phyloP scores from a whole-genome alignment of 2,888 invertebrate genomes.

The Arge pagana region DNA sequence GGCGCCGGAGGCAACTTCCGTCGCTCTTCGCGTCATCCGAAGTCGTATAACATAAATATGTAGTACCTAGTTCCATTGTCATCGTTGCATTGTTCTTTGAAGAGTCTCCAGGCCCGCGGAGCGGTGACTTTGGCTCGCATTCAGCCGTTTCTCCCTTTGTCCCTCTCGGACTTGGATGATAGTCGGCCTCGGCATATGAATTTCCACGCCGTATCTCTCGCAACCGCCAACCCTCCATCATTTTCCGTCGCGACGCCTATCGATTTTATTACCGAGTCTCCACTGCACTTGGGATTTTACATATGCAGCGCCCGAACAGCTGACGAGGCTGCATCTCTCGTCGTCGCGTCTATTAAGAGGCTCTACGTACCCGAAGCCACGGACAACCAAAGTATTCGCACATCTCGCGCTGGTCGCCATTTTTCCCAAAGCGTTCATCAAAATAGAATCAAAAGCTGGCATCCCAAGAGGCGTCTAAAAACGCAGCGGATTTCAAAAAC shows the following conservation, averaged over 20 bases:
- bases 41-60: too few relatives aligned
- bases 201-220: background rate
- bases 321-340: too few relatives aligned
- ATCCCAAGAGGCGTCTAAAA: too few relatives aligned
- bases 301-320: too few relatives aligned
- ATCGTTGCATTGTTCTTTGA: conserved; percentile 9
- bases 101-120: conserved; percentile 7
- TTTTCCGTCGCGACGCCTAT: background rate
- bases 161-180: background rate
- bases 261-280: background rate
- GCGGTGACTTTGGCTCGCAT: conserved; percentile 5
- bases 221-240: background rate
- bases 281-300: too few relatives aligned
- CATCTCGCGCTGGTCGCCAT: too few relatives aligned
- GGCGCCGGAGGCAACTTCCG: conserved; percentile 11
- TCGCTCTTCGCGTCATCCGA: conserved; percentile 6
- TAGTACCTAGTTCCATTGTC: conserved; percentile 9
- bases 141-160: conserved; percentile 9
- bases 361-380: too few relatives aligned
- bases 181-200: conserved; percentile 1
- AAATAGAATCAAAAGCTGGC: too few relatives aligned
- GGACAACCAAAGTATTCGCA: too few relatives aligned
- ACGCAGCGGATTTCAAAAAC: too few relatives aligned
- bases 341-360: too few relatives aligned
- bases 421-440: too few relatives aligned